phyloP scores from a whole-genome alignment of 2,113 vertebrate genomes.

The Grus americana region DNA sequence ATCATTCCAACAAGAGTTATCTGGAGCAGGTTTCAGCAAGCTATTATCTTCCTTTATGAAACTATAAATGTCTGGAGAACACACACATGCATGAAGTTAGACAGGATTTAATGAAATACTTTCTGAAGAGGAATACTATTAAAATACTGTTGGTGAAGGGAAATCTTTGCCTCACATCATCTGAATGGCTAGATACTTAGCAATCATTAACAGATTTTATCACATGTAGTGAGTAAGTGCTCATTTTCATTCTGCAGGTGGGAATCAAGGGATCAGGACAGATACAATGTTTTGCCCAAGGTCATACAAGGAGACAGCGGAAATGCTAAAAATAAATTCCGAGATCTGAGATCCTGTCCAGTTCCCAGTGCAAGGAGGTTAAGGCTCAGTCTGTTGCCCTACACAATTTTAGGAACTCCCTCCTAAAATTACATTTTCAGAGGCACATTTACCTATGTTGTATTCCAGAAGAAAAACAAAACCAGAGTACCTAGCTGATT shows the following conservation, averaged over 20 bases:
- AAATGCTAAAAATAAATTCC: constrained; percentile 25
- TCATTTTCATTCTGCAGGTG: constrained; percentile 56
- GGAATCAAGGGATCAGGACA: constrained; percentile 13
- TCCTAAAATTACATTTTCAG: background rate
- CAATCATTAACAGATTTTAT: constrained; percentile 57
- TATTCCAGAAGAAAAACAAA: background rate
- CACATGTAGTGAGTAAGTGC: constrained; percentile 12
- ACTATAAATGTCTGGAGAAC: constrained; percentile 85
- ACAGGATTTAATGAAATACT: constrained; percentile 48
- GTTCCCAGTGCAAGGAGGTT: background rate
- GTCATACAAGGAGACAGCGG: constrained; percentile 10
- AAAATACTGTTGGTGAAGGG: constrained; percentile 12
- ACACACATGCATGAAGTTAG: constrained; percentile 54
- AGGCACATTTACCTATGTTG: background rate
- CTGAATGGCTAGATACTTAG: background rate
- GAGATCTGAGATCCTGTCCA: background rate
- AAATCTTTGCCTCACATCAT: constrained; percentile 29
- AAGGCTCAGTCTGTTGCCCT: background rate
- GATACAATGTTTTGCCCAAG: constrained; percentile 8
- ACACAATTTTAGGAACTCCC: background rate
- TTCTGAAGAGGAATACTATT: constrained; percentile 47
- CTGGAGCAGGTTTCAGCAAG: constrained; percentile 83
- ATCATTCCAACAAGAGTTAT: constrained; percentile 92
- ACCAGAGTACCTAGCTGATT: background rate
- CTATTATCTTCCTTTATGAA: constrained; percentile 83